Base-by-base conservation (phyloP, 2,113 vertebrate species). In the Tricholaema leucomelas region DNA sequence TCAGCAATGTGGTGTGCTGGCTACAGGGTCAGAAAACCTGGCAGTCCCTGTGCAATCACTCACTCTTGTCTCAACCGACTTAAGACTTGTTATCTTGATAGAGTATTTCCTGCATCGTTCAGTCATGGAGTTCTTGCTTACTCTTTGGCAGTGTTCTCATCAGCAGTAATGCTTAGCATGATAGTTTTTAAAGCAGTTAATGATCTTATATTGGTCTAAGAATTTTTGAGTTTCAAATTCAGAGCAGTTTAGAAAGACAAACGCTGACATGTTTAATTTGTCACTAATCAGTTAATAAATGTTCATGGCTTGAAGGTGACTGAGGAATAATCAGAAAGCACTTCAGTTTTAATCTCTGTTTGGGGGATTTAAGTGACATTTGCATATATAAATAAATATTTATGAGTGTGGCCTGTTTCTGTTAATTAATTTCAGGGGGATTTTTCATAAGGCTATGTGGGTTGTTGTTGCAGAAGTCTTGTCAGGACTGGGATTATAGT, bases 381-480 rank as follows among this genome's bases (percentile, higher is more conserved):
- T 91, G 36, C 52, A 19, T 59, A 33, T 16, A 17, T 35, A 59
- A 17, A 33, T 64, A 78, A 87, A 70, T 92, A 95, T 89, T 92
- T 6, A 70, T 77, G 28, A 91, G 36, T 14, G 6, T 56, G 46
- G 31, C 46, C 59, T 50, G 33, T 5, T 87, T 79, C 44, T 64
- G 40, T 73, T 94, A 92, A 94, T 95, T 91, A 79, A 87, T 95
- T 94, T 83, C 90, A 85, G 0, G 85, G 87, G 87, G 94, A 93
- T 93, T 92, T 69, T 64, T 92, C 42, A 11, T 76, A 85, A 0
- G 4, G 54, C 67, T 50, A 1, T 65, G 59, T 91, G 59, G 67
- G 72, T 75, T 93, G 5, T 74, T 30, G 66, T 77, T 85, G 40
- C 42, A 81, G 28, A 85, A 94, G 7, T 55, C 55, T 79, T 86